A percentile compares a stretch with the other conserved stretches of the same genome.
Evolutionary conservation across 2,797 vertebrate genomes (phyloP).

Genomic region (Mormyrops boulengeri): DNA sequence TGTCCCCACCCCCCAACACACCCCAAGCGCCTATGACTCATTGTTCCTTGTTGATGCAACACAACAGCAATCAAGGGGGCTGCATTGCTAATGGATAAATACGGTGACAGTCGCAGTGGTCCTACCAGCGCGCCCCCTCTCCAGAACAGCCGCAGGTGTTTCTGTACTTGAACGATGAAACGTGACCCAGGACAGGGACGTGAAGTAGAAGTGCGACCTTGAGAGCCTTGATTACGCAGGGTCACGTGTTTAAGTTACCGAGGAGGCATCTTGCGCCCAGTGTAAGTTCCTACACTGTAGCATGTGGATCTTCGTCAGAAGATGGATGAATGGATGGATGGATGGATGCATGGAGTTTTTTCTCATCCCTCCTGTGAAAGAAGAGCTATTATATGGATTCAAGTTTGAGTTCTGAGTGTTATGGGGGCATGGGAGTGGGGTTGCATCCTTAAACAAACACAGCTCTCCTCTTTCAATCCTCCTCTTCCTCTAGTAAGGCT

Average conservation of each 20-base stretch:
- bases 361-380: background rate
- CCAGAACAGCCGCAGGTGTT: background rate
- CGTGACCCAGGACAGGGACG: background rate
- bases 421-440: background rate
- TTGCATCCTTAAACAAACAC: background rate
- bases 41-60: slow-evolving; percentile 17
- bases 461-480: slow-evolving; percentile 20
- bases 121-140: background rate
- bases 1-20: background rate
- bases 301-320: background rate
- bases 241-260: background rate
- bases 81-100: background rate
- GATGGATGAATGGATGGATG: background rate
- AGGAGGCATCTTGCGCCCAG: background rate
- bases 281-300: background rate
- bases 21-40: background rate
- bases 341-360: background rate
- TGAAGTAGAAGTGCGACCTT: background rate
- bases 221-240: background rate
- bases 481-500: background rate
- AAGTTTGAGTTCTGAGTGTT: background rate
- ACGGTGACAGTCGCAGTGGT: background rate
- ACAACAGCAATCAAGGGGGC: background rate
- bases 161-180: background rate
- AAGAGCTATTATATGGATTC: background rate